These are phyloP conservation scores for Mesorhabditis spiculigera DNA, from an alignment of 2,888 invertebrate genomes.

Conservation along the genomic window DNA sequence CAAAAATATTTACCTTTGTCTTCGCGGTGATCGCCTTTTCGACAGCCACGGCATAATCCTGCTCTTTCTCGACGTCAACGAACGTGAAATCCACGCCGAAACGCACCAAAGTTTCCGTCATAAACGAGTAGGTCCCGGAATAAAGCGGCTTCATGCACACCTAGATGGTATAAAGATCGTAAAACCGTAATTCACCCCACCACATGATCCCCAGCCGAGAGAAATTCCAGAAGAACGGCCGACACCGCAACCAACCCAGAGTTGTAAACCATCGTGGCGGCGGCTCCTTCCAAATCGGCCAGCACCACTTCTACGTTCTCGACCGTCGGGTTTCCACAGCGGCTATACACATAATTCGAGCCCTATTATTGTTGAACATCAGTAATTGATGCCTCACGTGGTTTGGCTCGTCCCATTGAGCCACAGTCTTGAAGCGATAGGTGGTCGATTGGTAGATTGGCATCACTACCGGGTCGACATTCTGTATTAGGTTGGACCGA, in stretches of 20 bases:
- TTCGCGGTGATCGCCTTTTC: conserved; percentile 53
- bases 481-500: too few species aligned
- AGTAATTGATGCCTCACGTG: conserved; percentile 20
- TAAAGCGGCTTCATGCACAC: conserved; percentile 56
- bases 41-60: conserved; percentile 45
- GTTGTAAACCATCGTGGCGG: conserved; percentile 30
- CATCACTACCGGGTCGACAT: conserved; percentile 32
- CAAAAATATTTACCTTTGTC: conserved; percentile 37
- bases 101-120: background rate
- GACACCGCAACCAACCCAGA: conserved; percentile 52
- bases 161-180: conserved; percentile 31
- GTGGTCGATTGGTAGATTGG: conserved; percentile 38
- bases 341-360: conserved; percentile 28
- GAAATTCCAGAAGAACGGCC: conserved; percentile 57
- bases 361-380: conserved; percentile 17
- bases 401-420: conserved; percentile 23
- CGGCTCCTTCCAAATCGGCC: conserved; percentile 34
- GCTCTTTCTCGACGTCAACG: conserved; percentile 26
- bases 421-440: conserved; percentile 26
- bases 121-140: conserved; percentile 52
- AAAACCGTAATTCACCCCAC: conserved; percentile 13
- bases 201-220: conserved; percentile 60
- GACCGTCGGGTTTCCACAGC: conserved; percentile 42
- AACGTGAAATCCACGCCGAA: conserved; percentile 19
- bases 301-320: conserved; percentile 30